Base-by-base conservation (phyloP, 2,797 vertebrate species). In the Etheostoma nigrum region DNA sequence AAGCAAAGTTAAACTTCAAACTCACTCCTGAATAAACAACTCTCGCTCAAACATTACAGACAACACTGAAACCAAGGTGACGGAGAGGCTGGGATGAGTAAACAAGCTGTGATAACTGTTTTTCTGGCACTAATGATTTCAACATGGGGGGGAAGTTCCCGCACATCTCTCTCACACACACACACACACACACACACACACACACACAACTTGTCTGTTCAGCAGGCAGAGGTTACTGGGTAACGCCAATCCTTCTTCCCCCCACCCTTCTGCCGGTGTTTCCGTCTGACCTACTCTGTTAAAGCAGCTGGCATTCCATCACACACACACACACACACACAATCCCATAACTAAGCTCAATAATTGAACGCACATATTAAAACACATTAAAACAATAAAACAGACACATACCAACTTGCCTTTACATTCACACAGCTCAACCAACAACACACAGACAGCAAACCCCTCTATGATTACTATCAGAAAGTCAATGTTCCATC, bases 241-340 rank as follows among this genome's bases (percentile, higher is more conserved):
- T 81, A 72, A 89, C 55, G 14, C 25, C 33, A 19, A 19, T 23
- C 59, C 51, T 45, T 47, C 52, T 27, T 15, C 72, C 69, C 47
- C 73, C 52, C 62, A 25, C 19, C 42, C 25, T 49, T 61, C 47
- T 6, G 54, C 18, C 33, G 21, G 15, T 81, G 53, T 86, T 90
- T 72, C 91, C 85, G 33, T 80, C 74, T 87, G 88, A 92, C 88
- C 65, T 87, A 40, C 77, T 90, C 82, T 40, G 86, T 85, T 92
- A 67, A 88, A 65, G 72, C 76, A 82, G 78, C 76, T 74, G 71
- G 69, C 80, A 85, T 88, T 82, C 74, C 30, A 30, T 30, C 42
- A 42, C 69, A 44, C 58, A 67, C 30, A 30, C 23, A 47, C 12
- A 19, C 51, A 57, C 19, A 6, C 45, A 27, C 13, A 54, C 18